Conservation (phyloP, 2,113 vertebrate species). For the Corythornis madagascariensis region DNA sequence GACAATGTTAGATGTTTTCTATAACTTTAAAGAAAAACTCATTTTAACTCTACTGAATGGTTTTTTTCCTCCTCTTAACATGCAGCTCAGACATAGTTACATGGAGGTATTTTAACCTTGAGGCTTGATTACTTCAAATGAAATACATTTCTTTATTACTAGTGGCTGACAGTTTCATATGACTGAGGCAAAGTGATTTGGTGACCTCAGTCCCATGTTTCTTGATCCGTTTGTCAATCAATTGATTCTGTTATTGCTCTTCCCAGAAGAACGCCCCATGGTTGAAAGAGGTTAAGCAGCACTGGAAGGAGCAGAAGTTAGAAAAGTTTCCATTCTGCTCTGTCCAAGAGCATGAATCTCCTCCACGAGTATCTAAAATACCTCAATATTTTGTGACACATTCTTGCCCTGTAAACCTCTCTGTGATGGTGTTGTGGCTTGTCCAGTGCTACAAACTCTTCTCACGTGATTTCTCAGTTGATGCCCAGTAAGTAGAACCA, state of each 20-base stretch:
- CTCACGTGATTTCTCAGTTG: neutral
- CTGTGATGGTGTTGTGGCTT: neutral
- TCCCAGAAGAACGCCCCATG: neutral
- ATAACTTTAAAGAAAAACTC: neutral
- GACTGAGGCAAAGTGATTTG: neutral
- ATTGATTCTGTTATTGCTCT: neutral
- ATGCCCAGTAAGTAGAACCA: neutral
- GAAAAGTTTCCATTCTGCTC: neutral
- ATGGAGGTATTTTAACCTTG: neutral
- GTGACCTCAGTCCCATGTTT: neutral
- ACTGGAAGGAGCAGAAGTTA: neutral
- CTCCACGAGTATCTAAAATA: neutral
- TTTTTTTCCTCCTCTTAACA: neutral
- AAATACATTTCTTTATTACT: neutral
- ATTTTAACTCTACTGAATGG: neutral
- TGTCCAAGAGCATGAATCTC: neutral
- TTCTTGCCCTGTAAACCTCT: neutral
- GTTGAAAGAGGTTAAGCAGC: neutral
- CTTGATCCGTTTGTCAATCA: neutral
- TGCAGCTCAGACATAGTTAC: rapidly evolving
- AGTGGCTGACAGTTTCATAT: neutral
- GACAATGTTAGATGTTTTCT: rapidly evolving
- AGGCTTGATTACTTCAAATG: neutral
- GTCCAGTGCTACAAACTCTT: too few relatives aligned
- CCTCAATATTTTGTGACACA: rapidly evolving